Conservation (phyloP, 2,888 invertebrate species). For the Leptarthrus brevirostris region DNA sequence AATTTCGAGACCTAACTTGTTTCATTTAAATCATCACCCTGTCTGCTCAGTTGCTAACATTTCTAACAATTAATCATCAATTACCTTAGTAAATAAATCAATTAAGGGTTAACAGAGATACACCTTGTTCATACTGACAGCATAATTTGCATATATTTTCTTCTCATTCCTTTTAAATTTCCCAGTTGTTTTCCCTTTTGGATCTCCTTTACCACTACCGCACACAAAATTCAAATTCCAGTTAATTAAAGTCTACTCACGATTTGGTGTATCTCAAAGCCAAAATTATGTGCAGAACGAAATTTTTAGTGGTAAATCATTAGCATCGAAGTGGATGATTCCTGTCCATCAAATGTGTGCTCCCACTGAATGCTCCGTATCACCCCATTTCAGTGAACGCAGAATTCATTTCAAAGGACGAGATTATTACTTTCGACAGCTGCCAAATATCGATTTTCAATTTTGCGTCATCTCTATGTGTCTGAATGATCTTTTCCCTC, state of each 20-base stretch:
- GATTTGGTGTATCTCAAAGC: conserved; percentile 20
- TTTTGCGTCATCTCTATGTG: conserved; percentile 42
- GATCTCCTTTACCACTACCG: not conserved
- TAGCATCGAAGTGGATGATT: conserved; percentile 22
- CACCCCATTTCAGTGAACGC: conserved; percentile 44
- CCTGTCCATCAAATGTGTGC: conserved; percentile 43
- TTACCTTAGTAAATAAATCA: conserved; percentile 45
- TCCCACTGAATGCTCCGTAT: conserved; percentile 7
- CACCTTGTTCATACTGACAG: not conserved
- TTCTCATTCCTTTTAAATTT: not conserved
- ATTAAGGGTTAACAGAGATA: conserved; percentile 10
- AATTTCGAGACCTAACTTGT: no score
- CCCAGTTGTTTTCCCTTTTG: not conserved
- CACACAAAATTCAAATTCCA: not conserved
- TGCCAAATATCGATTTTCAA: conserved; percentile 53
- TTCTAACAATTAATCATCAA: conserved; percentile 25
- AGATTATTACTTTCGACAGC: conserved; percentile 54
- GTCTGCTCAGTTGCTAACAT: no score
- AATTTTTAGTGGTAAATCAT: conserved; percentile 1
- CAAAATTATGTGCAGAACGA: not conserved
- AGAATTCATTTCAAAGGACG: conserved; percentile 32
- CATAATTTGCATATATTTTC: conserved; percentile 27
- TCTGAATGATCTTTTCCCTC: conserved; percentile 21
- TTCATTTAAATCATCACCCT: no score
- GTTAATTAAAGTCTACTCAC: conserved; percentile 45